These are phyloP conservation scores for Acarapis woodi DNA, from an alignment of 1,140 invertebrate species.

Conservation along the genomic window DNA sequence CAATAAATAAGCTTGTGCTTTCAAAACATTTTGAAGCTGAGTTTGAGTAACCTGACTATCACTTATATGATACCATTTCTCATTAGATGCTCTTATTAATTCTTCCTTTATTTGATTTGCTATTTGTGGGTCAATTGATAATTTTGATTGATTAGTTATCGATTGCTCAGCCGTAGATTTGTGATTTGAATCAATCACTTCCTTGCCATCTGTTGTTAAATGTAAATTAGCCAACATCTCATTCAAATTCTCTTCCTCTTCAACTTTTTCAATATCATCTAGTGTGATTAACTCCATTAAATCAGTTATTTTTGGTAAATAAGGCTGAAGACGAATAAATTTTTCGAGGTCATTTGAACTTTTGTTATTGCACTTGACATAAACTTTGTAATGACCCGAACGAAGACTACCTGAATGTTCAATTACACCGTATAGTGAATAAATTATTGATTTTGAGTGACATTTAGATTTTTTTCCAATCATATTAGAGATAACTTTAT, in stretches of 20 bases:
- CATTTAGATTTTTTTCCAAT: constrained; percentile 26
- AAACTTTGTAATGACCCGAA: constrained; percentile 86
- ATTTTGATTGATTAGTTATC: not conserved
- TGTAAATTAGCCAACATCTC: too few species aligned
- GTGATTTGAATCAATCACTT: not conserved
- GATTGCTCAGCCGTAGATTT: constrained; percentile 2
- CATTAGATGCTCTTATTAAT: not conserved
- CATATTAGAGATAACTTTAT: constrained; percentile 8
- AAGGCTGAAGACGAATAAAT: constrained; percentile 15
- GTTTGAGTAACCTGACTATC: constrained; percentile 54
- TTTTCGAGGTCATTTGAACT: constrained; percentile 14
- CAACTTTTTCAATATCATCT: constrained; percentile 3
- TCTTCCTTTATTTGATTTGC: too few species aligned
- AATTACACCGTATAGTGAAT: constrained; percentile 75
- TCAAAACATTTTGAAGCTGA: constrained; percentile 43
- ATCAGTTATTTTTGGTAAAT: constrained; percentile 13
- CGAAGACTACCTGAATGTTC: constrained; percentile 67
- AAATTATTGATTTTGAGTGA: constrained; percentile 31
- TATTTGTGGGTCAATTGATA: not conserved
- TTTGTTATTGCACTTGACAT: constrained; percentile 25
- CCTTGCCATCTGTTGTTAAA: not conserved
- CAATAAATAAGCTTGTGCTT: constrained; percentile 72
- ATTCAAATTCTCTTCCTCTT: constrained; percentile 3
- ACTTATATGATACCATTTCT: constrained; percentile 73
- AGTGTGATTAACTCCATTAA: constrained; percentile 12